These are phyloP conservation scores for Drosophila micromelanica DNA, from an alignment of 1,140 invertebrate genomes.

Conservation along the genomic window DNA sequence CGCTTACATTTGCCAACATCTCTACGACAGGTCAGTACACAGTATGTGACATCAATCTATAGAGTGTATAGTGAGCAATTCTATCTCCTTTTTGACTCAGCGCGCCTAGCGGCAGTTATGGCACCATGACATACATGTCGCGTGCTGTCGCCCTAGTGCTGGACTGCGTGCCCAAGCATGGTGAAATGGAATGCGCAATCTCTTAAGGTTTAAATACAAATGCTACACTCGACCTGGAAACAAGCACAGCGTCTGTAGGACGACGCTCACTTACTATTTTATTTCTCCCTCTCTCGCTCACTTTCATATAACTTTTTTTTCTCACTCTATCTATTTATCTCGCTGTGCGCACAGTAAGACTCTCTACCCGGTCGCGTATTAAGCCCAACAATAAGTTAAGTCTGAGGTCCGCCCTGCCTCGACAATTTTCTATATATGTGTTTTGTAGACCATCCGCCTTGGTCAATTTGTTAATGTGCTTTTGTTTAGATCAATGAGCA, in stretches of 20 bases:
- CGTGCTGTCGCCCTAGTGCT: slow-evolving; percentile 91
- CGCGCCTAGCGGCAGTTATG: slow-evolving; percentile 97
- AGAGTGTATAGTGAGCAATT: neutral
- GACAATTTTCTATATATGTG: slow-evolving; percentile 40
- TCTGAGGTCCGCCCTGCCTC: slow-evolving; percentile 21
- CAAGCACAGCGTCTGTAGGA: slow-evolving; percentile 28
- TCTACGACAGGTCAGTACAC: slow-evolving; percentile 91
- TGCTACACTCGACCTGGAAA: slow-evolving; percentile 38
- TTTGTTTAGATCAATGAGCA: slow-evolving; percentile 28
- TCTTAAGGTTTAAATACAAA: slow-evolving; percentile 83
- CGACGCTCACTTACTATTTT: slow-evolving; percentile 57
- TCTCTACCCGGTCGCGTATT: slow-evolving; percentile 23
- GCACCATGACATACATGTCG: slow-evolving; percentile 99
- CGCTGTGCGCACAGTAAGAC: slow-evolving; percentile 16
- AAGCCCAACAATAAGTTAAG: slow-evolving; percentile 50
- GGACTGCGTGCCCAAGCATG: slow-evolving; percentile 90
- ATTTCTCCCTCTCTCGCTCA: slow-evolving; percentile 23
- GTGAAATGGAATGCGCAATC: slow-evolving; percentile 92
- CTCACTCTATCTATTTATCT: slow-evolving; percentile 15
- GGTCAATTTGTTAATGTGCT: slow-evolving; percentile 25
- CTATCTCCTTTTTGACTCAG: slow-evolving; percentile 66
- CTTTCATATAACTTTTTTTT: slow-evolving; percentile 6
- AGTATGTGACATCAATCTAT: neutral
- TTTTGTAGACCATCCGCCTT: slow-evolving; percentile 14
- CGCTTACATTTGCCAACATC: slow-evolving; percentile 97